Percentiles rank a stretch among this genome's conserved stretches.
Evolutionary conservation across 2,113 vertebrate species (phyloP).

Genomic region (Megaceryle torquata): DNA sequence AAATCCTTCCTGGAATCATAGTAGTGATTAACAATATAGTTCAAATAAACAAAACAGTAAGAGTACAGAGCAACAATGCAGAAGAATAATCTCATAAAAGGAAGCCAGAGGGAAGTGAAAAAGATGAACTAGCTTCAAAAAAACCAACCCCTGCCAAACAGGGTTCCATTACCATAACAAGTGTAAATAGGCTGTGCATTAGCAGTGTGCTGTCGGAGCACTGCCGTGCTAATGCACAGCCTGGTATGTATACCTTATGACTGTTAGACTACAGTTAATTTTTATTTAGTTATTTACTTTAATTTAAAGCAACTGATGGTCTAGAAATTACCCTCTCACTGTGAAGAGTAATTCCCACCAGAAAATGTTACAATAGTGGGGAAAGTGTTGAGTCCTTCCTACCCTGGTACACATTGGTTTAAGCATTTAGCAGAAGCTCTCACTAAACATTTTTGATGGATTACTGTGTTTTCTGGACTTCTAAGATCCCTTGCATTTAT

Average conservation of each 20-base stretch:
- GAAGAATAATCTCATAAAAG: slow-evolving; percentile 31
- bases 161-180: background rate
- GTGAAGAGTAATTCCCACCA: background rate
- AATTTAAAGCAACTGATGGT: slow-evolving; percentile 3
- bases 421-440: background rate
- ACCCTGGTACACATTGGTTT: background rate
- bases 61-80: slow-evolving; percentile 40
- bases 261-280: slow-evolving; percentile 52
- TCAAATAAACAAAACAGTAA: slow-evolving; percentile 17
- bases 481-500: background rate
- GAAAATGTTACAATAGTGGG: background rate
- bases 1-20: background rate
- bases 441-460: background rate
- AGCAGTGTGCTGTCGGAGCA: background rate
- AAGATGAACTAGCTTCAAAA: slow-evolving; percentile 19
- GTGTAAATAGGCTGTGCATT: background rate
- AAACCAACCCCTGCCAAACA: background rate
- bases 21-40: background rate
- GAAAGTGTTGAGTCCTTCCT: background rate
- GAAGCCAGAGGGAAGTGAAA: slow-evolving; percentile 24
- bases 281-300: slow-evolving; percentile 45
- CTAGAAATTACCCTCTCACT: background rate
- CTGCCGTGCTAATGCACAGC: background rate
- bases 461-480: background rate
- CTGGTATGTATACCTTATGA: background rate